Evolutionary conservation across 2,113 vertebrate species (phyloP).

Genomic region (Zosterops pallidus): DNA sequence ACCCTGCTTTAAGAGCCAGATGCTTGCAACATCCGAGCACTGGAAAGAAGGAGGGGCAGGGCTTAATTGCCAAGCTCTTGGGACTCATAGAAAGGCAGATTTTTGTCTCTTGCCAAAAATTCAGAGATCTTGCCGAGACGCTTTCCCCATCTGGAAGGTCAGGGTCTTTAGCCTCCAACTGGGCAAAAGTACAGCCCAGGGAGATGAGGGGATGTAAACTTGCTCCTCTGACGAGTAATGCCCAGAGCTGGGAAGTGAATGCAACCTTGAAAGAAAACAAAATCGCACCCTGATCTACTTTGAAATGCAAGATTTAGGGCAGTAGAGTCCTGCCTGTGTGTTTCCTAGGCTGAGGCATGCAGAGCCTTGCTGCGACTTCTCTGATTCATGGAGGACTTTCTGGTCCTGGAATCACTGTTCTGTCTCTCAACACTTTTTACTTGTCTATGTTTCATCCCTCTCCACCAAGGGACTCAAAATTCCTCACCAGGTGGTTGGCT

Average conservation of each 20-base stretch:
- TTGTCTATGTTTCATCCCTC: not conserved
- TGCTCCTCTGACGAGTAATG: not conserved
- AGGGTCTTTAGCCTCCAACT: not conserved
- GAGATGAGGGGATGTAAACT: not conserved
- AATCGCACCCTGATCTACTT: not conserved
- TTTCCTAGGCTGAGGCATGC: not conserved
- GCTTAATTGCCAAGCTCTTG: not conserved
- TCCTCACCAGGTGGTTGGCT: not conserved
- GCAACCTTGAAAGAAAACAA: not conserved
- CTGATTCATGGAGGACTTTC: not conserved
- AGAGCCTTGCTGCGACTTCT: not conserved
- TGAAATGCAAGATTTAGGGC: not conserved
- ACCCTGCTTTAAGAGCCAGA: not conserved
- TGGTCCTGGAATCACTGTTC: not conserved
- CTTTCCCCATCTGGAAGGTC: not conserved
- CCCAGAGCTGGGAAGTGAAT: not conserved
- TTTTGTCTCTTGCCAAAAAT: not conserved
- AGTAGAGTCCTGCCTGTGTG: rapidly evolving
- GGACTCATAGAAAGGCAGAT: not conserved
- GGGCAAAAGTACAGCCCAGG: not conserved
- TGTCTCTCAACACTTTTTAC: not conserved
- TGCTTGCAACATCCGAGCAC: not conserved
- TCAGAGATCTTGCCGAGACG: rapidly evolving
- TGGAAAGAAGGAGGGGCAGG: not conserved
- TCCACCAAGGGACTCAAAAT: not conserved